A percentile compares a stretch with the other conserved stretches of the same genome.
These are phyloP conservation scores for Coptodon bakossiorum DNA, from an alignment of 2,113 vertebrate genomes.

Conservation along the genomic window DNA sequence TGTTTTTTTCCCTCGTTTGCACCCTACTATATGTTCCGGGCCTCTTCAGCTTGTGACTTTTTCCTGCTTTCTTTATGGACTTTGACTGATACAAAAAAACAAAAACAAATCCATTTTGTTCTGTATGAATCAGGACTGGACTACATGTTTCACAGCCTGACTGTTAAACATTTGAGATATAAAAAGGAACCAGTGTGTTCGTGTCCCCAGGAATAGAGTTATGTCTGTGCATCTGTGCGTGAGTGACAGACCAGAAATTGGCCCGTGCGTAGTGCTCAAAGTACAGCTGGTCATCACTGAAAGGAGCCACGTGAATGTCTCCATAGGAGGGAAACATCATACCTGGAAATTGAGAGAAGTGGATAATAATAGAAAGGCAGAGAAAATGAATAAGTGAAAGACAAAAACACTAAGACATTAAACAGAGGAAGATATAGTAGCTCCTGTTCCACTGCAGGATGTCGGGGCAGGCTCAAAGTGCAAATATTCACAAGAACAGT, in stretches of 20 bases:
- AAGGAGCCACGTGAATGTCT: constrained; percentile 78
- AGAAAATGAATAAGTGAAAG: neutral
- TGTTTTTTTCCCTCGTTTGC: neutral
- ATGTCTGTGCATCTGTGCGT: neutral
- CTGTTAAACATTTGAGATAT: neutral
- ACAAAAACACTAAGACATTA: neutral
- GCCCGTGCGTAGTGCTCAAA: constrained; percentile 74
- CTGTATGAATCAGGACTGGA: constrained; percentile 4
- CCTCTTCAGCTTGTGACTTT: neutral
- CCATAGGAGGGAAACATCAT: constrained; percentile 77
- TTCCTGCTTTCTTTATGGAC: neutral
- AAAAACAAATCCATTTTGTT: neutral
- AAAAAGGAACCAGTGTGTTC: constrained; percentile 9
- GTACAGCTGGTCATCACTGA: constrained; percentile 80
- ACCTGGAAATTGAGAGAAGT: constrained; percentile 40
- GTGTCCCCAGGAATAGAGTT: neutral
- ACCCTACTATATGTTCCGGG: neutral
- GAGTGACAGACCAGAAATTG: constrained; percentile 71
- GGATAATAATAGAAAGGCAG: neutral
- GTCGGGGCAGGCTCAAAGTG: neutral
- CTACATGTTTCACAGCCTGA: constrained; percentile 35
- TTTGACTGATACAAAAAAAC: neutral
- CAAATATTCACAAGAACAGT: neutral
- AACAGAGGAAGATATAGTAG: neutral
- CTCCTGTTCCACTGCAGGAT: neutral